Base-by-base conservation (phyloP, 1,140 invertebrate genomes). In the Homalodisca vitripennis region DNA sequence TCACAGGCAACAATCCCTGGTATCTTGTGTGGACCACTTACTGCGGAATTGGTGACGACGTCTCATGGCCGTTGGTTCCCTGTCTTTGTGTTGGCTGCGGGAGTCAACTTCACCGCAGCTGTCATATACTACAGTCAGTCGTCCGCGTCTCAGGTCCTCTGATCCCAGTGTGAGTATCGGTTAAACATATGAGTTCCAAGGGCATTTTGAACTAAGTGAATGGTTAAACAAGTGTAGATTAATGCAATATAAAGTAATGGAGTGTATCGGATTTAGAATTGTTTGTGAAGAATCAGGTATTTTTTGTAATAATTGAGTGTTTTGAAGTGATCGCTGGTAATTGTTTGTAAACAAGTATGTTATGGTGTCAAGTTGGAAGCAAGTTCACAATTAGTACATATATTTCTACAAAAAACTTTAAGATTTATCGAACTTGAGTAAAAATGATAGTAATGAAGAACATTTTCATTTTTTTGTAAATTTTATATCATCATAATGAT, bases 1-100 rank as follows among this genome's bases (percentile, higher is more conserved):
- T n/a, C n/a, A n/a, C n/a, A 88, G 86, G 89, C 90, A 29, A 92
- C 90, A 1, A 89, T 92, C 75, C 90, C 90, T 22, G 90, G 90
- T 27, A 90, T 92, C 67, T 78, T 90, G 29, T 91, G 89, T 77
- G 90, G 90, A n/a, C 90, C 90, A 47, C 73, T 92, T 31, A 92
- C 90, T 17, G 90, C 90, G 3, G 88, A 90, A 77, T 79, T 92
- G 64, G 90, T 92, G 0, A 88, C 85, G 0, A 83, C 87, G 46
- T 90, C 88, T 1, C 83, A 87, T 73, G 89, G 89, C 27, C 82
- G 89, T 66, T 92, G 90, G 90, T 85, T 90, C 78, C 89, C 89
- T 1, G 90, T 92, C 20, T 92, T 91, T 78, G 82, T 90, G 34
- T 78, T 91, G 14, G 90, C 90, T 2, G 89, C 88, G 1, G 84